phyloP scores from a whole-genome alignment of 2,888 invertebrate species.

The Ceraclea dissimilis region DNA sequence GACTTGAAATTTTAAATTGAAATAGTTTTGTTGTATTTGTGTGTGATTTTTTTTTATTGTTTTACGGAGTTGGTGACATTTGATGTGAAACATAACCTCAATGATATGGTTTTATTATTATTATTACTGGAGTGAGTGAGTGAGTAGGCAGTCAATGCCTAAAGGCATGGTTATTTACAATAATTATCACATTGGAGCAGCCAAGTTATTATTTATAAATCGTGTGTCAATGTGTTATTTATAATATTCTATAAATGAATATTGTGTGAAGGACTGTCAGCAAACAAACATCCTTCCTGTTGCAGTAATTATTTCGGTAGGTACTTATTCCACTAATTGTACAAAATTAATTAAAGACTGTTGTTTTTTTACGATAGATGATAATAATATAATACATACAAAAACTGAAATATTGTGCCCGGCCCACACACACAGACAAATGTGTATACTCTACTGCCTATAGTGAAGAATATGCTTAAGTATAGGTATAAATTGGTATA shows the following conservation, averaged over 20 bases:
- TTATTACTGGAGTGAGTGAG: neutral
- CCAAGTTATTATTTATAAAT: conserved; percentile 2
- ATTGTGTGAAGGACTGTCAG: too few species aligned
- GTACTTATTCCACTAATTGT: too few species aligned
- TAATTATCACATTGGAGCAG: too few species aligned
- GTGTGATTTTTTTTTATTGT: conserved; percentile 1
- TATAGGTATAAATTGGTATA: too few species aligned
- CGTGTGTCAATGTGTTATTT: neutral
- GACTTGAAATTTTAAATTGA: too few species aligned
- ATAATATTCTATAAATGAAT: conserved; percentile 7
- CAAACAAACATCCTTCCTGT: too few species aligned
- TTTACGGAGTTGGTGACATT: neutral
- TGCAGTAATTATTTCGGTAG: too few species aligned
- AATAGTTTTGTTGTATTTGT: neutral
- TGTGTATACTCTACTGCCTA: too few species aligned
- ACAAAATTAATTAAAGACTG: too few species aligned
- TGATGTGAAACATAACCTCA: conserved; percentile 1
- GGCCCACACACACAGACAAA: conserved; percentile 17
- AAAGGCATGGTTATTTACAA: neutral
- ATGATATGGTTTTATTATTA: neutral
- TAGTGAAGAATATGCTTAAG: too few species aligned
- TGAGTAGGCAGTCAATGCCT: neutral
- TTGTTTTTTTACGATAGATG: neutral
- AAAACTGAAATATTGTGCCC: conserved; percentile 19
- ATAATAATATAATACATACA: conserved; percentile 11